Percentiles rank a stretch among this genome's conserved stretches.
phyloP scores from a whole-genome alignment of 92 coral and sea anemone genomes.

The Chrysogorgia sp. region DNA sequence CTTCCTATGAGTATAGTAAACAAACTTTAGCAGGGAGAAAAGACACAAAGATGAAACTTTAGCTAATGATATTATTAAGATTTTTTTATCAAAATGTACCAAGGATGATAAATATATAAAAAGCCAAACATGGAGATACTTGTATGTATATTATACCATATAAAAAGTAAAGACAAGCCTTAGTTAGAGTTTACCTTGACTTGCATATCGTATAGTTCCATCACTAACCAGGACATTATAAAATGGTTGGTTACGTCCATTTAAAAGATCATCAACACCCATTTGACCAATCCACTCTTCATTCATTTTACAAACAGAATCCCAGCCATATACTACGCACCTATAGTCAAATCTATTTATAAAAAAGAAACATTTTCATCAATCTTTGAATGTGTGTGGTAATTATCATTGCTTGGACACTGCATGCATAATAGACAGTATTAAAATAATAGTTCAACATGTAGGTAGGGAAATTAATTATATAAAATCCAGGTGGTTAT shows the following conservation, averaged over 20 bases:
- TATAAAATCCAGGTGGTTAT: no score
- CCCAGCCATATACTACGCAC: conserved; percentile 95
- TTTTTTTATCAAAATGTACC: no score
- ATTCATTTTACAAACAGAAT: conserved; percentile 77
- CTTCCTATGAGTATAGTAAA: no score
- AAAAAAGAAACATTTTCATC: background rate
- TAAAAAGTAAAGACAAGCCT: background rate
- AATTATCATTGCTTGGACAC: background rate
- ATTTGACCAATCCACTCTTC: conserved; percentile 86
- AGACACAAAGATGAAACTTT: no score
- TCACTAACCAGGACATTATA: conserved; percentile 92
- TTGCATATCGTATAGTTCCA: conserved; percentile 83
- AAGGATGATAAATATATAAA: background rate
- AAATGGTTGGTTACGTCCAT: conserved; percentile 86
- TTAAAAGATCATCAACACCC: conserved; percentile 79
- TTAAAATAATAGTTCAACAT: background rate
- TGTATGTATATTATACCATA: background rate
- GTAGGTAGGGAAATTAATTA: no score
- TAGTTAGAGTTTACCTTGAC: conserved; percentile 62
- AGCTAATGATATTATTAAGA: no score
- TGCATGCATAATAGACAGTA: background rate
- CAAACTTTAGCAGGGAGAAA: no score
- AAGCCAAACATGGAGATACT: background rate
- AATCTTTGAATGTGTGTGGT: background rate
- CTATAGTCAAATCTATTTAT: conserved; percentile 76